Percentiles rank a stretch among this genome's conserved stretches.
These are phyloP conservation scores for Pogonomyrmex barbatus DNA, from an alignment of 1,140 invertebrate genomes.

Conservation along the genomic window DNA sequence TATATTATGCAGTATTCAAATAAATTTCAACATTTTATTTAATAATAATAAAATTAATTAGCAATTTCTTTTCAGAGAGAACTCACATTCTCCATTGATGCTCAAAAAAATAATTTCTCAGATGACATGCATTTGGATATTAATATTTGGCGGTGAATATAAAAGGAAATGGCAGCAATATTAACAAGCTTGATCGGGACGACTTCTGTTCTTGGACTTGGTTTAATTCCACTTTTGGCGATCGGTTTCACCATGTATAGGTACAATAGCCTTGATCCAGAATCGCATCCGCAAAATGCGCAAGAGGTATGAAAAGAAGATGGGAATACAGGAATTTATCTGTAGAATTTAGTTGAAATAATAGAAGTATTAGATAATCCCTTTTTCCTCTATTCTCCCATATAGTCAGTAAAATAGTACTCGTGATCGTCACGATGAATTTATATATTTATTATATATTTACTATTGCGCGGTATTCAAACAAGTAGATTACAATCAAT, in stretches of 20 bases:
- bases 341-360: not conserved
- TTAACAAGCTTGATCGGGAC: constrained; percentile 80
- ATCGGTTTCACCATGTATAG: constrained; percentile 93
- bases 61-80: not conserved
- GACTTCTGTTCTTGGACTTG: constrained; percentile 88
- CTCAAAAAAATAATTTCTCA: not conserved
- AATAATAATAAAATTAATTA: constrained; percentile 11
- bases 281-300: constrained; percentile 91
- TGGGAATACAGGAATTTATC: not conserved
- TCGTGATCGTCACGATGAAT: not conserved
- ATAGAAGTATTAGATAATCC: not conserved
- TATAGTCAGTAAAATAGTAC: not conserved
- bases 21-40: not conserved
- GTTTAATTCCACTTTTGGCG: constrained; percentile 92
- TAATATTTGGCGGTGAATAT: constrained; percentile 46
- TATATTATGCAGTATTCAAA: not conserved
- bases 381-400: not conserved
- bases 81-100: not conserved
- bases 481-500: no score
- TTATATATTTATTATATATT: no score
- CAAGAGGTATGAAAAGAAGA: constrained; percentile 86
- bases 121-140: constrained; percentile 60
- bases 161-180: constrained; percentile 79
- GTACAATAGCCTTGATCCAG: constrained; percentile 93
- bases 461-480: no score